Conservation (phyloP, 2,797 vertebrate species). For the Poeciliopsis gracilis region DNA sequence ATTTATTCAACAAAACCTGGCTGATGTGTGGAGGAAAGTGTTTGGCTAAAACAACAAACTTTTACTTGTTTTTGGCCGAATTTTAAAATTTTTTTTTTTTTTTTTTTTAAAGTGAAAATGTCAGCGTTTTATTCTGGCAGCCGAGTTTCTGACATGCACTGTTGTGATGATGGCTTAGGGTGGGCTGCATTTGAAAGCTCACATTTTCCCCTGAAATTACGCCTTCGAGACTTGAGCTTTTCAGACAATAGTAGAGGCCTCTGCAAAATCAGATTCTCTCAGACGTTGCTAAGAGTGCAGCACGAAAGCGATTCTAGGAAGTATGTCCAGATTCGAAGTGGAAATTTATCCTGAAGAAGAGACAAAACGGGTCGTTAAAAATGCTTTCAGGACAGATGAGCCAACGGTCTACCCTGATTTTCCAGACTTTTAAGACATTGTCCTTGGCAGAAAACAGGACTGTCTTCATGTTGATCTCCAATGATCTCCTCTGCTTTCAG, state of each 20-base stretch:
- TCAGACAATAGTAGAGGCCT: not conserved
- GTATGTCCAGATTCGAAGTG: not conserved
- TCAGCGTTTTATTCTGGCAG: not conserved
- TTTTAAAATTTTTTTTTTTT: not conserved
- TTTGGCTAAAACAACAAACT: not conserved
- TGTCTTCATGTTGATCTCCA: not conserved
- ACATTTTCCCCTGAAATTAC: not conserved
- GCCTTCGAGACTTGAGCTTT: not conserved
- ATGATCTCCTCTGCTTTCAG: not conserved
- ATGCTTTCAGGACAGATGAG: not conserved
- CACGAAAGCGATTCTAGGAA: not conserved
- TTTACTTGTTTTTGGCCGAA: not conserved
- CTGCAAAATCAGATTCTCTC: not conserved
- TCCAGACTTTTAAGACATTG: not conserved
- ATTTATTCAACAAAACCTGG: not conserved
- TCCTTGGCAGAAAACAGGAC: not conserved
- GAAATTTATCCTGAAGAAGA: not conserved
- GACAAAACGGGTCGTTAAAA: not conserved
- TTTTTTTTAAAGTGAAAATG: not conserved
- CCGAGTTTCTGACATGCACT: not conserved
- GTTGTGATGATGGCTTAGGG: not conserved
- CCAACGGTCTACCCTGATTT: not conserved
- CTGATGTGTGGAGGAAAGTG: not conserved
- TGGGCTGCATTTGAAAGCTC: not conserved
- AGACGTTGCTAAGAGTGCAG: not conserved